A percentile compares a stretch with the other conserved stretches of the same genome.
phyloP scores from a whole-genome alignment of 2,113 vertebrate species.

The Dermatemys mawii region DNA sequence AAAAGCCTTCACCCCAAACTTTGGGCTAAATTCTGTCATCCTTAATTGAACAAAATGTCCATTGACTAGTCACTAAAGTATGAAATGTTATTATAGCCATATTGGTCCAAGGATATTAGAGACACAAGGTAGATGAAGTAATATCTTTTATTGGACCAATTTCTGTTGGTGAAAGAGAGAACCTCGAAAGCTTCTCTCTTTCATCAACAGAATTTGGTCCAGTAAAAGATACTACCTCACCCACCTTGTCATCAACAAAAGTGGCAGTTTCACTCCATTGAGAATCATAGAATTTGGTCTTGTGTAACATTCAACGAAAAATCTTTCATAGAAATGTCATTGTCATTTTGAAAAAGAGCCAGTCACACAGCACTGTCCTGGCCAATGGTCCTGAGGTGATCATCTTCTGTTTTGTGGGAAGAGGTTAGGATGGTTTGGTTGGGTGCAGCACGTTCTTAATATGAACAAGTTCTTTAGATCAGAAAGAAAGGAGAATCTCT shows the following conservation, averaged over 20 bases:
- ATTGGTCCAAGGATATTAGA: neutral
- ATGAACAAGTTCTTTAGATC: neutral
- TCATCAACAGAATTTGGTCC: neutral
- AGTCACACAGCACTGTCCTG: neutral
- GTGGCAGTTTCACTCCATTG: neutral
- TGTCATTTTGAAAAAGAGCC: neutral
- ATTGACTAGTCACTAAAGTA: neutral
- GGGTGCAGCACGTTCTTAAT: neutral
- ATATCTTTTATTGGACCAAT: neutral
- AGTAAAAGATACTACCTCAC: neutral
- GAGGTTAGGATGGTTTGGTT: neutral
- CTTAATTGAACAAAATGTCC: neutral
- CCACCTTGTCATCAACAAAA: neutral
- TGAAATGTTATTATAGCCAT: neutral
- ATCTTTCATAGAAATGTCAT: neutral
- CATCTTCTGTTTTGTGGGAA: neutral
- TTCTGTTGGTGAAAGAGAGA: neutral
- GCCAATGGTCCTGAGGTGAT: neutral
- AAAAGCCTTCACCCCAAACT: fast-evolving
- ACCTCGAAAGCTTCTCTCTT: no score
- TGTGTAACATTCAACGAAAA: neutral
- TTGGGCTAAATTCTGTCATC: neutral
- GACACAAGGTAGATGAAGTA: neutral
- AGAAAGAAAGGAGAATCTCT: neutral
- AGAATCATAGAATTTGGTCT: neutral